Base-by-base conservation (phyloP, 2,888 invertebrate genomes). In the Plagiodera versicolora region DNA sequence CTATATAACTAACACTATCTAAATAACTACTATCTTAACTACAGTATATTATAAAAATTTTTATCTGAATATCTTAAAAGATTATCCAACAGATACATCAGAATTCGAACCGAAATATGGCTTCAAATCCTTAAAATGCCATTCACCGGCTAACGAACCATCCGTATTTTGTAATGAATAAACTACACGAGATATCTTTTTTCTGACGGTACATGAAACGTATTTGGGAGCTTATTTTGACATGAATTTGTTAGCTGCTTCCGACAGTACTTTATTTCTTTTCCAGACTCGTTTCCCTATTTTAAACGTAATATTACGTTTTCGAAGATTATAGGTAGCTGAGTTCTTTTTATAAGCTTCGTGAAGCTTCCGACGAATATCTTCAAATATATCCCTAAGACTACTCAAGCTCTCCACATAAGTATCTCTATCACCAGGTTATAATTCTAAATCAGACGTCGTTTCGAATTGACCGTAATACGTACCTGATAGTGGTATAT, bases 241-340 rank as follows among this genome's bases (percentile, higher is more conserved):
- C 44, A 47, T 24, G 48, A 59, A 59, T 17, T 28, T n/a, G 17
- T 44, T 18, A 5, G 39, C 49, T 17, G 35, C 44, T 2, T 20
- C 47, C 10, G 28, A 51, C 16, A 58, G 32, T 9, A 58, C 58
- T 2, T 39, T 17, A 10, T 58, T 51, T 19, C 17, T 17, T 45
- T 30, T 28, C 28, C 58, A 58, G 10, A 58, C 58, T 30, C 24
- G 35, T 14, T 51, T 51, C 3, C 51, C 52, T 14, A 44, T 17
- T 10, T 18, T 10, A 35, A 18, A 52, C 14, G 18, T 35, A 11
- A 11, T 18, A 17, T 39, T 20, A 30, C 44, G 19, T 32, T 19
- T 44, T 39, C 9, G 20, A 17, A 46, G 46, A 10, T 14, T 24
- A 19, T 6, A 28, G 28, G 28, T 28, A 28, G 28, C 28, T 28